Evolutionary conservation across 1,140 invertebrate genomes (phyloP), one percentile per base, ranked within the genome.

Genomic region (Hylaeus anthracinus): DNA sequence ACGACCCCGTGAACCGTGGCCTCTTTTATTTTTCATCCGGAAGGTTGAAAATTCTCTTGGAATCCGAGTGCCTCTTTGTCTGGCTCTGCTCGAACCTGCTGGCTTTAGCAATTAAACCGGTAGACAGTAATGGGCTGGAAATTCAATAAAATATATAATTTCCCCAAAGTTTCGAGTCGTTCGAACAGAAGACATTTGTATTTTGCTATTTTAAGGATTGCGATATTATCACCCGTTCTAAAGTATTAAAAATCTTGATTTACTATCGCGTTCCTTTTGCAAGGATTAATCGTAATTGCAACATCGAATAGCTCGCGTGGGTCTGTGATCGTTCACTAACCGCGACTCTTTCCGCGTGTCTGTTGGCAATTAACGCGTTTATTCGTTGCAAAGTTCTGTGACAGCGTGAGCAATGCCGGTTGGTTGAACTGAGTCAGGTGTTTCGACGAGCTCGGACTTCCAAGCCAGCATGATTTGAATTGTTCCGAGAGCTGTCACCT

Each of bases 91-190:
- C 5, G 39, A 14, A 67, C 58, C 61, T 43, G 64, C 39, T 71
- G 65, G 45, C 51, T 48, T 45, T 79, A 72, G 63, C 77, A 73
- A 84, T 84, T 82, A 84, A 84, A 83, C 79, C 69, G 61, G 69
- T 72, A 66, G 56, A 58, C 56, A 58, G 56, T 45, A 78, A 83
- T 67, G 56, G 60, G 37, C 45, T 41, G 81, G 45, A 72, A 82
- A 83, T 81, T 72, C 66, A 58, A 83, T 60, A n/a, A 66, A 83
- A 83, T 8, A 5, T 6, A 48, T 48, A 48, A 48, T 48, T 48
- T 48, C 8, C 8, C 5, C 45, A 1, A 2, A 48, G 0, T 26
- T 26, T 26, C 26, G 26, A 26, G 26, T 26, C 26, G 26, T 26
- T 26, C 26, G 26, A 26, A 26, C 26, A 26, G 26, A 26, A 26